These are phyloP conservation scores for Aspidiotus destructor DNA, from an alignment of 2,888 invertebrate genomes.

Conservation along the genomic window DNA sequence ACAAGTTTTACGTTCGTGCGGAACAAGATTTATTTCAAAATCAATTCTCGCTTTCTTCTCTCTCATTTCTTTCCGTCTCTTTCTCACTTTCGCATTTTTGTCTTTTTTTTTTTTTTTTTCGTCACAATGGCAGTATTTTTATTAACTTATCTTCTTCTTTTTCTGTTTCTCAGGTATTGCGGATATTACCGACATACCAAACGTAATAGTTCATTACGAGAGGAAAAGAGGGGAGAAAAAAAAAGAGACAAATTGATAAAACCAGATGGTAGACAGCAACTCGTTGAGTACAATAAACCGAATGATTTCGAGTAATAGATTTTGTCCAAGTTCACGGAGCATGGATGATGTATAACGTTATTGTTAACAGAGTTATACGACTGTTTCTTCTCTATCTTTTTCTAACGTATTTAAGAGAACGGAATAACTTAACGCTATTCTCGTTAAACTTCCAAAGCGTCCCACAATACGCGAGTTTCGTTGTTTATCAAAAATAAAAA, in stretches of 20 bases:
- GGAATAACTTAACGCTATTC: no score
- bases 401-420: no score
- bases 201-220: constrained; percentile 24
- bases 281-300: constrained; percentile 3
- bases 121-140: constrained; percentile 6
- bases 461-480: no score
- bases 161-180: not conserved
- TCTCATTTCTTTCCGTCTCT: not conserved
- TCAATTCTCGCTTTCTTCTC: constrained; percentile 13
- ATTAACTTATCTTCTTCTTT: constrained; percentile 10
- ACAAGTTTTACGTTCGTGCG: constrained; percentile 20
- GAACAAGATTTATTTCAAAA: constrained; percentile 29
- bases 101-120: not conserved
- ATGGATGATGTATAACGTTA: constrained; percentile 9
- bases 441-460: no score
- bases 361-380: not conserved
- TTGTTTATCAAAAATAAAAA: no score
- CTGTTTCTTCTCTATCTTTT: not conserved
- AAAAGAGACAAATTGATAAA: constrained; percentile 20
- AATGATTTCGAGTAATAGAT: constrained; percentile 19
- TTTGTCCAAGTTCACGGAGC: constrained; percentile 12
- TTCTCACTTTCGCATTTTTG: not conserved
- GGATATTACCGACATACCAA: constrained; percentile 26
- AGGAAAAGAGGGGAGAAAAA: constrained; percentile 15
- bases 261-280: constrained; percentile 15